phyloP scores from a whole-genome alignment of 64 coral and sea anemone genomes.

The Orbicella faveolata region DNA sequence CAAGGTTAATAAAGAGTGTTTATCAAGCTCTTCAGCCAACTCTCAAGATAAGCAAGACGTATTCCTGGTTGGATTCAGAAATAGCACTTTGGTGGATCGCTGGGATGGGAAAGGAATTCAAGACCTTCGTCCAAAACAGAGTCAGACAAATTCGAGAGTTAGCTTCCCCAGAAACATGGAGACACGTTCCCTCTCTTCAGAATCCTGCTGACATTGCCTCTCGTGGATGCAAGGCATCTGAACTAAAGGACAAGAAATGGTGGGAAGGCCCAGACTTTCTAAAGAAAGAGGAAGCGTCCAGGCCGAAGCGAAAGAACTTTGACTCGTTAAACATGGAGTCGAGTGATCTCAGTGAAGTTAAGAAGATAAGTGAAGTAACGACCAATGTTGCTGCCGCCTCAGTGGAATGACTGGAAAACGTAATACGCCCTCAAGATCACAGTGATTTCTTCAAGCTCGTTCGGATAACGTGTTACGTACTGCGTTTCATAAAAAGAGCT shows the following conservation, averaged over 20 bases:
- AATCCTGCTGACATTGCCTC: constrained; percentile 11
- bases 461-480: no score
- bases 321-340: no score
- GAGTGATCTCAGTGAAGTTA: neutral
- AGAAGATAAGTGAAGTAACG: no score
- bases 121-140: constrained; percentile 63
- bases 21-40: neutral
- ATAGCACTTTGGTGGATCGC: constrained; percentile 70
- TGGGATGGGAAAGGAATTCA: constrained; percentile 29
- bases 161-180: constrained; percentile 17
- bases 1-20: constrained; percentile 10
- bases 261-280: constrained; percentile 28
- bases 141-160: constrained; percentile 45
- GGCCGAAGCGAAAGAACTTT: no score
- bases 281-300: no score
- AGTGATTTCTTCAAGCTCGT: no score
- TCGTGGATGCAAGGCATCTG: constrained; percentile 20
- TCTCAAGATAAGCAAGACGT: constrained; percentile 15
- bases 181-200: constrained; percentile 28
- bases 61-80: constrained; percentile 59
- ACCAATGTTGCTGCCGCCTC: no score
- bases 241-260: neutral
- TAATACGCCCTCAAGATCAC: no score
- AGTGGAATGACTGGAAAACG: no score
- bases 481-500: no score